These are phyloP conservation scores for Chrosomus eos DNA, from an alignment of 2,797 vertebrate species.

Conservation along the genomic window DNA sequence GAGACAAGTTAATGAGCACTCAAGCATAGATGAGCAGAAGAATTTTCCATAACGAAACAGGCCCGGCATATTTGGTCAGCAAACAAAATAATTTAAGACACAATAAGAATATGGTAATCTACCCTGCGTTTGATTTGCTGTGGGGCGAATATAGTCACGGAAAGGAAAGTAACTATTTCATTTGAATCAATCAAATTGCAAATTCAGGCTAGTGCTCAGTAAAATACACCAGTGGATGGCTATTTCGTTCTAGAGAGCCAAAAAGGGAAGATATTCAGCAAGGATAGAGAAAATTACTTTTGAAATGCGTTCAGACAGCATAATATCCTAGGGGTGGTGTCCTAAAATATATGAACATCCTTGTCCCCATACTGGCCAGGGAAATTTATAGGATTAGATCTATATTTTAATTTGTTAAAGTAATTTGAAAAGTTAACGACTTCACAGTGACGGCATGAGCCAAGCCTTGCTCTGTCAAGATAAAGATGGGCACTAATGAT, in stretches of 20 bases:
- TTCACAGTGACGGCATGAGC: conserved; percentile 16
- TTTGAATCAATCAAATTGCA: conserved; percentile 37
- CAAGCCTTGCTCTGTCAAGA: neutral
- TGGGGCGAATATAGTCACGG: neutral
- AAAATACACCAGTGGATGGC: conserved; percentile 18
- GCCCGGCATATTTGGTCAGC: conserved; percentile 49
- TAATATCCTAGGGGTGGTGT: neutral
- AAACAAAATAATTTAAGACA: conserved; percentile 34
- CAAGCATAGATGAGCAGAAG: conserved; percentile 66
- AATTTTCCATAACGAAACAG: conserved; percentile 57
- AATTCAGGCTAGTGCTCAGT: conserved; percentile 27
- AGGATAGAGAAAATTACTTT: conserved; percentile 37
- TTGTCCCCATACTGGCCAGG: neutral
- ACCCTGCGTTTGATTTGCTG: conserved; percentile 18
- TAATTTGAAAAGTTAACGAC: conserved; percentile 39
- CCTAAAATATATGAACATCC: conserved; percentile 35
- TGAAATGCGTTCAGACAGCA: conserved; percentile 25
- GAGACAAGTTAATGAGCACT: conserved; percentile 74
- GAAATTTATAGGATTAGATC: conserved; percentile 33
- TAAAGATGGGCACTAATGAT: conserved; percentile 37
- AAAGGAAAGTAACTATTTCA: conserved; percentile 48
- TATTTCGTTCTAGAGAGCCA: conserved; percentile 8
- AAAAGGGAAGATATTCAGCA: conserved; percentile 33
- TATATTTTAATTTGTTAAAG: conserved; percentile 52
- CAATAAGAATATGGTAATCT: conserved; percentile 36